These are phyloP conservation scores for Acanthurus lineatus DNA, from an alignment of 2,797 vertebrate genomes.

Conservation along the genomic window DNA sequence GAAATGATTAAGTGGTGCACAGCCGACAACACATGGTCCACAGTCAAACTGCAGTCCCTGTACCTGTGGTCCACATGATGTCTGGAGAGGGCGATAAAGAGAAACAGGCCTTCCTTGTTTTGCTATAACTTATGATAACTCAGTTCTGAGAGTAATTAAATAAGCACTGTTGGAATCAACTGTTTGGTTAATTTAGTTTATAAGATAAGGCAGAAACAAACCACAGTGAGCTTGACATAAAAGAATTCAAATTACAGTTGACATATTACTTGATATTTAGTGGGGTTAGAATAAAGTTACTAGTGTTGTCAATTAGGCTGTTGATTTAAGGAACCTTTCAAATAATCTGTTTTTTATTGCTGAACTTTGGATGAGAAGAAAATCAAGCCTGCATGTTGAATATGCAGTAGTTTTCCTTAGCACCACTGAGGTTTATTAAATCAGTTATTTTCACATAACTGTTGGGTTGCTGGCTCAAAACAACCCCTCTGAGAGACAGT, in stretches of 20 bases:
- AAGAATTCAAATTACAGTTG: background rate
- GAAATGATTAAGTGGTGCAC: constrained; percentile 31
- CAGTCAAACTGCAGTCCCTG: background rate
- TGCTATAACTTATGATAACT: constrained; percentile 7
- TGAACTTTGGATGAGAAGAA: background rate
- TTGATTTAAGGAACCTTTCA: background rate
- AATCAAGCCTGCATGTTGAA: no score
- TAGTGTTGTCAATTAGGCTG: background rate
- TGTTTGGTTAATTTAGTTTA: background rate
- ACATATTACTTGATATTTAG: background rate
- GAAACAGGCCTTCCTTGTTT: background rate
- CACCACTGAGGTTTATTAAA: no score
- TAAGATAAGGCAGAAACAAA: background rate
- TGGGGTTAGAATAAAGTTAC: background rate
- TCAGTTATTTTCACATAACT: background rate
- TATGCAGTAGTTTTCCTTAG: no score
- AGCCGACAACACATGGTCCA: constrained; percentile 14
- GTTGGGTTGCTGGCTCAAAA: background rate
- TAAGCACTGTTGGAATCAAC: background rate
- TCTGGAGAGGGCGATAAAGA: background rate
- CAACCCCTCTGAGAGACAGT: no score
- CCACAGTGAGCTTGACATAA: background rate
- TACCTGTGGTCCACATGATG: constrained; percentile 24
- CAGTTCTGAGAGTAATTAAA: background rate
- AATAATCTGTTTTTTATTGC: background rate